These are phyloP conservation scores for Petaurus breviceps DNA, from an alignment of 2,113 vertebrate species.

Conservation along the genomic window DNA sequence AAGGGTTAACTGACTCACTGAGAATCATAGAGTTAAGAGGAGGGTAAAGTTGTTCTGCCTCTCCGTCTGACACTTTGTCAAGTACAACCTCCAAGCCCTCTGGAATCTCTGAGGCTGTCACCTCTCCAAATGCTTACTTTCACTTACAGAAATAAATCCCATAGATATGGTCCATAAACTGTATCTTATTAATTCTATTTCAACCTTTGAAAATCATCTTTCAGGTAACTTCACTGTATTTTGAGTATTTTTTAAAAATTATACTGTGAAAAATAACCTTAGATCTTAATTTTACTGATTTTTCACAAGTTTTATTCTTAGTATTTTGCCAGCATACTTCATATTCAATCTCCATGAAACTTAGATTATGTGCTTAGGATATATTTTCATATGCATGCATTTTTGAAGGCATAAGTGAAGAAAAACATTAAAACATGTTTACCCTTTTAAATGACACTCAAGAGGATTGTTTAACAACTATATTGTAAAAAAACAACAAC, in stretches of 20 bases:
- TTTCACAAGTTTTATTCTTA: conserved; percentile 37
- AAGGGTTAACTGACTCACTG: background rate
- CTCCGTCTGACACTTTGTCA: background rate
- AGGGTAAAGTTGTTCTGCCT: background rate
- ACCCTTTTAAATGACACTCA: conserved; percentile 45
- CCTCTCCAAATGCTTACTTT: background rate
- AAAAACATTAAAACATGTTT: conserved; percentile 40
- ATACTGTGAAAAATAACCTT: conserved; percentile 3
- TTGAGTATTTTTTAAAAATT: conserved; percentile 35
- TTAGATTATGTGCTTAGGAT: conserved; percentile 41
- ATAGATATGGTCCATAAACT: conserved; percentile 26
- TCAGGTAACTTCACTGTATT: background rate
- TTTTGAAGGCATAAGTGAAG: conserved; percentile 47
- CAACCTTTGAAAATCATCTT: background rate
- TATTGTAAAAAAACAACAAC: background rate
- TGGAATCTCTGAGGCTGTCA: background rate
- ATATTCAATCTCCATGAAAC: conserved; percentile 22
- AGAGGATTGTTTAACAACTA: conserved; percentile 22
- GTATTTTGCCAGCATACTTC: conserved; percentile 27
- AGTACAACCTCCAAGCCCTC: background rate
- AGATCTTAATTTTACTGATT: conserved; percentile 24
- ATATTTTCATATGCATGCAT: conserved; percentile 43
- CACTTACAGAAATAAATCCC: background rate
- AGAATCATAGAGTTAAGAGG: background rate
- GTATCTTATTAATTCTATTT: background rate